phyloP scores from a whole-genome alignment of 2,113 vertebrate genomes.

The Morone saxatilis region DNA sequence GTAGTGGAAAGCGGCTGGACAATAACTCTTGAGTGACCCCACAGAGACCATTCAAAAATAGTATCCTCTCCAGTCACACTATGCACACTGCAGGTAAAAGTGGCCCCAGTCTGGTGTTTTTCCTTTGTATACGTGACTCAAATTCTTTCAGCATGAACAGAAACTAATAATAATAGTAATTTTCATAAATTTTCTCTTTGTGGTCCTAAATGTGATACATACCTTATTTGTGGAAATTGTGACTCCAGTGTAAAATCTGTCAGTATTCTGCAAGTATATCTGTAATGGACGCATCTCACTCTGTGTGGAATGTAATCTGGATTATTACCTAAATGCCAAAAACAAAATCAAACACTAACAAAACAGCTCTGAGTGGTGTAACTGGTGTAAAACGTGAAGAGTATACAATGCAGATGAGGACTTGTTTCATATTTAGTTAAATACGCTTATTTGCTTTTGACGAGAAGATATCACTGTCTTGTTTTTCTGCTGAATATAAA shows the following conservation, averaged over 20 bases:
- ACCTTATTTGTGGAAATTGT: not conserved
- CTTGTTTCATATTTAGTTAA: not conserved
- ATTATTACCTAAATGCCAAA: not conserved
- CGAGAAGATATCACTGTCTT: not conserved
- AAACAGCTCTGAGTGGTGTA: not conserved
- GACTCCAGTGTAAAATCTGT: not conserved
- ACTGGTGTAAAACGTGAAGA: not conserved
- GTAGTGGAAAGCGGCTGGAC: conserved; percentile 36
- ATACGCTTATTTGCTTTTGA: not conserved
- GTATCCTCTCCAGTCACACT: not conserved
- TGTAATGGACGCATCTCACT: not conserved
- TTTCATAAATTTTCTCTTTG: not conserved
- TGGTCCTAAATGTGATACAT: not conserved
- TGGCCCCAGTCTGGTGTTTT: not conserved
- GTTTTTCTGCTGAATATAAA: too few species aligned
- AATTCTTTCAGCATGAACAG: not conserved
- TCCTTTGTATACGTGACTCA: not conserved
- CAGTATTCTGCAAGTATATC: not conserved
- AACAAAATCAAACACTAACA: conserved; percentile 20
- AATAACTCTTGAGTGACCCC: conserved; percentile 42
- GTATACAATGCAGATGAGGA: conserved; percentile 5
- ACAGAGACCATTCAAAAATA: conserved; percentile 8
- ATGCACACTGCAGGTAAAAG: not conserved
- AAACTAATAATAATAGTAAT: not conserved
- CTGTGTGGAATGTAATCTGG: conserved; percentile 5